Evolutionary conservation across 1,140 invertebrate genomes (phyloP).

Genomic region (Pectinophora gossypiella): DNA sequence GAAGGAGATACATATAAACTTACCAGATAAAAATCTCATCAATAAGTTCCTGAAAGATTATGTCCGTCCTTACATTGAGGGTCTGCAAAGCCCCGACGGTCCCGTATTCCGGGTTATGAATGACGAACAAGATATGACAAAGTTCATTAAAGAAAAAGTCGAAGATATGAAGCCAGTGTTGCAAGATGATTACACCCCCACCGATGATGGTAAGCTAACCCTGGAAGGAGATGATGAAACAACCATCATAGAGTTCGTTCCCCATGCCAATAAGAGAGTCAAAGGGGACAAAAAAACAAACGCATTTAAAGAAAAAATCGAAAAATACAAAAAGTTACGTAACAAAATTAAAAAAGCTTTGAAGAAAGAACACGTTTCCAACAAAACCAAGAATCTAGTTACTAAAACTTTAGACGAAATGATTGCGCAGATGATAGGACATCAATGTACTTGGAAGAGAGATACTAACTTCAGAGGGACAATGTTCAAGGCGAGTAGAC

Average conservation of each 20-base stretch:
- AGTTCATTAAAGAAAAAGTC: conserved; percentile 31
- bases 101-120: no score
- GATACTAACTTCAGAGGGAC: neutral
- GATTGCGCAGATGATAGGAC: conserved; percentile 30
- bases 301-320: conserved; percentile 24
- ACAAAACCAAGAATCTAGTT: conserved; percentile 34
- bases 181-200: conserved; percentile 31
- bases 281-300: conserved; percentile 14
- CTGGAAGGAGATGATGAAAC: conserved; percentile 30
- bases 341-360: conserved; percentile 35
- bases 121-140: neutral
- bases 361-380: conserved; percentile 32
- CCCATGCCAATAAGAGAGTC: conserved; percentile 7
- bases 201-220: neutral
- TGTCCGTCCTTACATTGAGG: no score
- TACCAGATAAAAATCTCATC: no score
- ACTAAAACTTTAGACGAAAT: conserved; percentile 41
- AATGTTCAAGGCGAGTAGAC: no score
- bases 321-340: conserved; percentile 38
- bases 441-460: conserved; percentile 36
- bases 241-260: conserved; percentile 41
- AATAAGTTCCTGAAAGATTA: no score
- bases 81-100: no score
- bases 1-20: no score
- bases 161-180: conserved; percentile 32